These are phyloP conservation scores for Channa maculata DNA, from an alignment of 2,113 vertebrate species.

Conservation along the genomic window DNA sequence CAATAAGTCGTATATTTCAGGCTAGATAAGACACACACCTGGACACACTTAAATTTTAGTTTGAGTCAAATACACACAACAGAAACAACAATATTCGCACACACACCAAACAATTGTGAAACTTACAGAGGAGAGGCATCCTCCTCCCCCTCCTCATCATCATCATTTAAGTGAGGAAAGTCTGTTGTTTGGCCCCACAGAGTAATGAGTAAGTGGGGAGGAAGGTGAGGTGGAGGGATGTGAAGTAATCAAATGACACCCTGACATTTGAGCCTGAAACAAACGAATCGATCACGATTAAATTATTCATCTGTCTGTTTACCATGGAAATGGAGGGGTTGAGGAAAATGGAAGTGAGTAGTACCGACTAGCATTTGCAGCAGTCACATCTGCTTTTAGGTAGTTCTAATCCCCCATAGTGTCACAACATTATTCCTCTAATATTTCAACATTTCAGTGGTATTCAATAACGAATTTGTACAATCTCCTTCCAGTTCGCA, in stretches of 20 bases:
- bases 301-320: conserved; percentile 79
- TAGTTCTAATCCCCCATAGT: background rate
- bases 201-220: conserved; percentile 51
- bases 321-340: conserved; percentile 55
- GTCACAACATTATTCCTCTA: conserved; percentile 2
- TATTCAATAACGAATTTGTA: conserved; percentile 26
- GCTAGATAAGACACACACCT: conserved; percentile 3
- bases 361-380: background rate
- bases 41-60: background rate
- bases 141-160: conserved; percentile 37
- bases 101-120: conserved; percentile 22
- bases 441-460: conserved; percentile 6
- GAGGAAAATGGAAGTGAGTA: background rate
- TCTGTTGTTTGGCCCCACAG: conserved; percentile 30
- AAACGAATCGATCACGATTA: conserved; percentile 76
- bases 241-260: conserved; percentile 71
- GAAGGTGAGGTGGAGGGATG: conserved; percentile 2
- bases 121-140: conserved; percentile 40
- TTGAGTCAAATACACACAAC: background rate
- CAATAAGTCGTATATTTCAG: background rate
- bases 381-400: background rate
- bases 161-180: conserved; percentile 49
- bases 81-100: conserved; percentile 30
- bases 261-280: conserved; percentile 79
- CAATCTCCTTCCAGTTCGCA: background rate